Evolutionary conservation across 2,797 vertebrate genomes (phyloP), one percentile per base, ranked within the genome.

Genomic region (Poeciliopsis paucimaculata): DNA sequence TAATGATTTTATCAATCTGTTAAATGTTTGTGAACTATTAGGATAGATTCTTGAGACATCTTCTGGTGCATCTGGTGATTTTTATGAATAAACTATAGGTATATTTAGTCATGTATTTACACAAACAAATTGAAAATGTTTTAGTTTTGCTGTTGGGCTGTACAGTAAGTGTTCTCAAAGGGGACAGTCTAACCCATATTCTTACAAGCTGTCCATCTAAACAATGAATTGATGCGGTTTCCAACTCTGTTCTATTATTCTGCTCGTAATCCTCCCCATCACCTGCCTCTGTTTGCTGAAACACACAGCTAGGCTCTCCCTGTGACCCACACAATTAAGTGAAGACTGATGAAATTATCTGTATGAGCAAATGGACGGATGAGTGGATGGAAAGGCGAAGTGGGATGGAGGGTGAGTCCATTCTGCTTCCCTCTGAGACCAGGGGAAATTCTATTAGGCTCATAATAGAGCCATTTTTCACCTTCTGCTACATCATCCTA

Each of bases 301-400:
- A 86, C 87, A 88, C 79, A 88, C 80, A 86, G 82, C 70, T 73
- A 77, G 83, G 68, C 84, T 86, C 89, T 89, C 85, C 84, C 86
- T 82, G 91, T 84, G 80, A 86, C 34, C 34, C 84, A 85, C 84
- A 90, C 93, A 94, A 93, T 95, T 95, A 95, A 92, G 91, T 89
- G 88, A 88, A 82, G 89, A 87, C 86, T 93, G 91, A 95, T 95
- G 91, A 94, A 93, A 95, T 94, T 94, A 95, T 93, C 89, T 89
- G 82, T 76, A 84, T 7, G 76, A 82, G 86, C 90, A 93, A 94
- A 95, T 94, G 93, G 93, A 90, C 77, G 81, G 84, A 88, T 75
- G 87, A 79, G 78, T 80, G 82, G 90, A 86, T 87, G 80, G 84
- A 82, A 86, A 88, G 47, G 75, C 87, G 84, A 83, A 92, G 85